Evolutionary conservation across 2,888 invertebrate species (phyloP), one percentile per base, ranked within the genome.

Genomic region (Actias luna): DNA sequence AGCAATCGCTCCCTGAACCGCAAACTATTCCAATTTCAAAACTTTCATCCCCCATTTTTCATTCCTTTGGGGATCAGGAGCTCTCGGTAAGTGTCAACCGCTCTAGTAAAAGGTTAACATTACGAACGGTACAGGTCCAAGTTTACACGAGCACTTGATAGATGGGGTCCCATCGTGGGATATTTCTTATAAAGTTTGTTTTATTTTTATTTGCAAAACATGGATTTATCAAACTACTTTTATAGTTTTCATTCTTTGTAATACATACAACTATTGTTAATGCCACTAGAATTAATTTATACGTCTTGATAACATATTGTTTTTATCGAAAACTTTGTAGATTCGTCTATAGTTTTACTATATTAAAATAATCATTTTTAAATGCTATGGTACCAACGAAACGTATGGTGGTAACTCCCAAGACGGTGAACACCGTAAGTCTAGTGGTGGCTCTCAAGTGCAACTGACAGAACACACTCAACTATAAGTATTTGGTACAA

Each of bases 1-100:
- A 33, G 55, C 58, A 39, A 59, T 55, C 61, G 61, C 33, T 22
- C 25, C 22, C 52, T 55, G 39, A 50, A 59, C 60, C 75, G 65
- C 79, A 75, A 83, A 83, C 83, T 83, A 83, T 83, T 83, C 78
- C 83, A 82, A 83, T 83, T 83, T 76, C 76, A 74, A 70, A 82
- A 83, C 76, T 83, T 82, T 69, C 75, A 73, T 73, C 75, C 74
- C 68, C 78, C 77, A 83, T 83, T 83, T 83, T 83, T 83, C 82
- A 82, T 82, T 78, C 78, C 77, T 74, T 75, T 65, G 64, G 75
- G 80, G 79, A 79, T 82, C 78, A 79, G 67, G 68, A 70, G 72
- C 69, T 70, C 65, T 69, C 60, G 61, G 63, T 60, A 68, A 73
- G 69, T 73, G 73, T 73, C 73, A 72, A 71, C 72, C 69, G 66